phyloP scores from a whole-genome alignment of 2,797 vertebrate species.

The Glossophaga mutica region DNA sequence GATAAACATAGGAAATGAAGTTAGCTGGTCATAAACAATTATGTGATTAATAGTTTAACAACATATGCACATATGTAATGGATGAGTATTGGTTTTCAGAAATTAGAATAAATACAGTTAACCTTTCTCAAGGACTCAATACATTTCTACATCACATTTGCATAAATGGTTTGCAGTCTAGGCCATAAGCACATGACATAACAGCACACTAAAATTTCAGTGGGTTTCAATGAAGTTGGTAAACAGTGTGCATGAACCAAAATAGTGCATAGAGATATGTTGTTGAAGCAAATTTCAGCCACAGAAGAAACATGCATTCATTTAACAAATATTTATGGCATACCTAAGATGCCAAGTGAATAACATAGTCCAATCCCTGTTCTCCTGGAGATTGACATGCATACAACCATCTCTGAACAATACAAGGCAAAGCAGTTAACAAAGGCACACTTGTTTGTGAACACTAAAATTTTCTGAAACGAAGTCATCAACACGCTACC shows the following conservation, averaged over 20 bases:
- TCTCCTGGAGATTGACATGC: neutral
- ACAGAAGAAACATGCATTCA: neutral
- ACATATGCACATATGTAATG: neutral
- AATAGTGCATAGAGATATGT: neutral
- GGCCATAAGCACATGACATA: neutral
- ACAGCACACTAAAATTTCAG: neutral
- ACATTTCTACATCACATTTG: neutral
- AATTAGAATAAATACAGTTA: neutral
- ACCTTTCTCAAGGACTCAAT: neutral
- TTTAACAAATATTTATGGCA: constrained; percentile 16
- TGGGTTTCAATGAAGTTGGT: neutral
- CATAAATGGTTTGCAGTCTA: neutral
- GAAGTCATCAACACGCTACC: neutral
- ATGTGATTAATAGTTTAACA: neutral
- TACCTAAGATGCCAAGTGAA: neutral
- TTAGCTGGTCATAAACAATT: neutral
- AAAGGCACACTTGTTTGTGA: neutral
- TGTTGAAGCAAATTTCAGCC: neutral
- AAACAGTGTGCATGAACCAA: neutral
- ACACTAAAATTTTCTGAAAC: neutral
- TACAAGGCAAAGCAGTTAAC: neutral
- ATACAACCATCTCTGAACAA: neutral
- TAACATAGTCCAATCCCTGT: neutral
- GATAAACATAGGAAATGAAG: neutral
- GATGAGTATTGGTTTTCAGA: neutral